Percentiles rank a stretch among this genome's conserved stretches.
Evolutionary conservation across 2,888 invertebrate species (phyloP).

Genomic region (Amphipoea lucens): DNA sequence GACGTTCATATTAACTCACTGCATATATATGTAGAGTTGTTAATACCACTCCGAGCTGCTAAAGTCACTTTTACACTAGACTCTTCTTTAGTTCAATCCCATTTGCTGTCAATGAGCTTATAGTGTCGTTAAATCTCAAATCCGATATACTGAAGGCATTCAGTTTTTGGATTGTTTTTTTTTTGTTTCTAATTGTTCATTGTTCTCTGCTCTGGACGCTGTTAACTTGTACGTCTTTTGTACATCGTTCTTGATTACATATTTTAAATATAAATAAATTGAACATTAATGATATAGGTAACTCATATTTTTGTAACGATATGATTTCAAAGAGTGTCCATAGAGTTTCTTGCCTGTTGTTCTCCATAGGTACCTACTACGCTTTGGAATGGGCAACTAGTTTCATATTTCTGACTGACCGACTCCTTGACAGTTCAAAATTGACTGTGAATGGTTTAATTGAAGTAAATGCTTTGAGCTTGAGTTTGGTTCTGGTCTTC

Average conservation of each 20-base stretch:
- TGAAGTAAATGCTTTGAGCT: too few species aligned
- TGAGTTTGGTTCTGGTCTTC: not conserved
- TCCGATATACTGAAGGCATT: not conserved
- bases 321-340: too few species aligned
- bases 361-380: too few species aligned
- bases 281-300: too few species aligned
- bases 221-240: not conserved
- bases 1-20: slow-evolving; percentile 54
- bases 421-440: too few species aligned
- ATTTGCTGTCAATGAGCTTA: not conserved
- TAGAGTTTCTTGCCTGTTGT: too few species aligned
- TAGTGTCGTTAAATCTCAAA: not conserved
- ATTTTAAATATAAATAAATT: too few species aligned
- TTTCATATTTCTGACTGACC: too few species aligned
- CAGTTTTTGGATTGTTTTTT: not conserved
- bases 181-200: not conserved
- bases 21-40: slow-evolving; percentile 49
- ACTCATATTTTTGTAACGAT: too few species aligned
- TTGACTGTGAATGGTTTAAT: too few species aligned
- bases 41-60: slow-evolving; percentile 4
- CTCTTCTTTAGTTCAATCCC: not conserved
- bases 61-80: not conserved
- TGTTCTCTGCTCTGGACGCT: not conserved
- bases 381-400: too few species aligned
- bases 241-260: not conserved